Evolutionary conservation across 2,113 vertebrate genomes (phyloP).

Genomic region (Galemys pyrenaicus): DNA sequence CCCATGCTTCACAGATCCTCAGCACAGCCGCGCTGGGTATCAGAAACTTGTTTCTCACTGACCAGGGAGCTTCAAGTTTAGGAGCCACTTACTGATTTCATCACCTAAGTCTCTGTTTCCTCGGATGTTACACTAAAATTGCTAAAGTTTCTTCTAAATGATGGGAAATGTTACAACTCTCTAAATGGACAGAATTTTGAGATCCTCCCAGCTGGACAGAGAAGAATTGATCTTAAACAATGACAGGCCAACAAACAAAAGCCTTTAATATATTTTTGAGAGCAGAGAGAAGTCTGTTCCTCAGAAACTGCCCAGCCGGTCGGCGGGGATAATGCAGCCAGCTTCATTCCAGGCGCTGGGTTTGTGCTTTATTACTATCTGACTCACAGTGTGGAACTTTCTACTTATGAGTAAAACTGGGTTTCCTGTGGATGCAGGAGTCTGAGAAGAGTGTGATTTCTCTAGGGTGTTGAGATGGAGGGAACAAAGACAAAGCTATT

Average conservation of each 20-base stretch:
- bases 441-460: background rate
- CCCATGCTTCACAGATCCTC: fast-evolving
- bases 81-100: background rate
- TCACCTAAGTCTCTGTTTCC: background rate
- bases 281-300: background rate
- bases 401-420: background rate
- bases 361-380: background rate
- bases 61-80: background rate
- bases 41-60: background rate
- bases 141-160: background rate
- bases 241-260: background rate
- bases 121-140: background rate
- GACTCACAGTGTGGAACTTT: background rate
- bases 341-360: fast-evolving
- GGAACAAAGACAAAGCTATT: background rate
- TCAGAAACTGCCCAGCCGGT: background rate
- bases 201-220: background rate
- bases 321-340: background rate
- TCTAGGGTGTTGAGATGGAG: background rate
- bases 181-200: background rate
- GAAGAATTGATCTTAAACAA: background rate
- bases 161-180: background rate
- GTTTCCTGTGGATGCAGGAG: background rate
- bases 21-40: fast-evolving
- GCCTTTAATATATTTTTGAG: background rate